Evolutionary conservation across 2,797 vertebrate genomes (phyloP), one percentile per base, ranked within the genome.

Genomic region (Telmatherina bonti): DNA sequence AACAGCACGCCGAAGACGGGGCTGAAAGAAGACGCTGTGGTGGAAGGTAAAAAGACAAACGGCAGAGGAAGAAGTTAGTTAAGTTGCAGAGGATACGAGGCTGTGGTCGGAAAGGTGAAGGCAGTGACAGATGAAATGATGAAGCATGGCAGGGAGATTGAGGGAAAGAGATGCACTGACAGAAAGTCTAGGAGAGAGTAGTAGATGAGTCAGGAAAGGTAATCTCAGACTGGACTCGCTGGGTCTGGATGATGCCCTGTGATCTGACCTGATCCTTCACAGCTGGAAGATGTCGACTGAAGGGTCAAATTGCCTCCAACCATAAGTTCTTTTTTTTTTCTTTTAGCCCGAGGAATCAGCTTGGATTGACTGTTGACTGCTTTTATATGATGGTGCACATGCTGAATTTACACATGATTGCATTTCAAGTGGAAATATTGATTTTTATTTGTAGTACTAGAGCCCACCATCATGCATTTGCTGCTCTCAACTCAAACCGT

Each of bases 91-190:
- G 60, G 66, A 68, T 57, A 75, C 54, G 53, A 79, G 65, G 66
- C 47, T 54, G 26, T 83, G 84, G 79, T 85, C 72, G 60, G 38
- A 70, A 78, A 84, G 73, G 77, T 72, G 72, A 78, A 62, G 29
- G 60, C 55, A 74, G 51, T 78, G 84, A 79, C 88, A 65, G 78
- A 53, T 82, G 11, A 75, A 83, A 54, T 72, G 45, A 87, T 84
- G 38, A 62, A 69, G 78, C 10, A 20, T 81, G 85, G 67, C 75
- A 80, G 67, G 38, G 60, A 60, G 78, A 84, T 63, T 67, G 72
- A 77, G 33, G 35, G 31, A 59, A 70, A 0, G 24, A 51, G 31
- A 52, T 38, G 61, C 24, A 43, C 49, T 60, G 49, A 61, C 52
- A 51, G 65, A 71, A 69, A 51, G 35, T 59, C 79, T 71, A 41